Evolutionary conservation across 2,888 invertebrate species (phyloP).

Genomic region (Ochropleura leucogaster): DNA sequence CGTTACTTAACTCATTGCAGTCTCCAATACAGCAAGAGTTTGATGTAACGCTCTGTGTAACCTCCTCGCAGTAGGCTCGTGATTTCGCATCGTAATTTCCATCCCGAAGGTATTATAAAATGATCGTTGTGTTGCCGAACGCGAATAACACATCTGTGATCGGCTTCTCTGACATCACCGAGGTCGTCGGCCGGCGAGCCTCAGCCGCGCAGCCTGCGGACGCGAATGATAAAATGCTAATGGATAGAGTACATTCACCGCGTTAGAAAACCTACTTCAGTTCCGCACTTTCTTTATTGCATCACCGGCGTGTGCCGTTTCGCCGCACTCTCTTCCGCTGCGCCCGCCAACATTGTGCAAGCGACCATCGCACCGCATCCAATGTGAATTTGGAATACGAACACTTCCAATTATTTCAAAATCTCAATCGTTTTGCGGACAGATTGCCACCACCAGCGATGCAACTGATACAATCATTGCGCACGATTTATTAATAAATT

Average conservation of each 20-base stretch:
- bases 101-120: conserved; percentile 73
- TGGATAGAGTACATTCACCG: conserved; percentile 89
- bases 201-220: conserved; percentile 75
- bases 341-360: conserved; percentile 82
- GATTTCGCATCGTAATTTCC: conserved; percentile 78
- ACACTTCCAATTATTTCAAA: conserved; percentile 79
- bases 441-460: conserved; percentile 26
- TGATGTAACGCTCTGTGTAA: conserved; percentile 80
- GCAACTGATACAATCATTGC: conserved; percentile 61
- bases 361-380: conserved; percentile 70
- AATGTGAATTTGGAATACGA: conserved; percentile 77
- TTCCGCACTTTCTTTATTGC: conserved; percentile 91
- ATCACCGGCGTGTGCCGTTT: conserved; percentile 87
- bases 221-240: conserved; percentile 87
- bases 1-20: conserved; percentile 86
- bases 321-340: conserved; percentile 88
- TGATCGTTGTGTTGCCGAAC: conserved; percentile 73
- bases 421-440: conserved; percentile 71
- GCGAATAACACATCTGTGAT: conserved; percentile 68
- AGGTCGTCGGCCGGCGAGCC: conserved; percentile 84
- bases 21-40: conserved; percentile 77
- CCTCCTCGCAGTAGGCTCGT: conserved; percentile 72
- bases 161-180: conserved; percentile 80
- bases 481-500: conserved; percentile 66
- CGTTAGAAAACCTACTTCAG: conserved; percentile 89